phyloP scores from a whole-genome alignment of 2,888 invertebrate genomes.

The Alentia gelatinosa region DNA sequence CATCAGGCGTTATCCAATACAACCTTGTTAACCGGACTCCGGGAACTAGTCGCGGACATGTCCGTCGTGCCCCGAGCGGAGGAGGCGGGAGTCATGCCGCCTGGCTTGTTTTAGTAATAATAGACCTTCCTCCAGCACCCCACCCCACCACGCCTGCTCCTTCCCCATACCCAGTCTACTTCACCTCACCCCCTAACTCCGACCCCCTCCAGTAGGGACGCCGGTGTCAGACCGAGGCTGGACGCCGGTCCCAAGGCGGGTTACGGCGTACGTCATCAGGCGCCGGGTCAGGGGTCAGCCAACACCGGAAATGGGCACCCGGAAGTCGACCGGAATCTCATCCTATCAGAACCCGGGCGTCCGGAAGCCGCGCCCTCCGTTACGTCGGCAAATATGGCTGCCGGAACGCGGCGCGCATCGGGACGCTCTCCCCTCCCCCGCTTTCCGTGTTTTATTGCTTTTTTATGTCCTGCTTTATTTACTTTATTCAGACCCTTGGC shows the following conservation, averaged over 20 bases:
- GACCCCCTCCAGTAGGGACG: too few species aligned
- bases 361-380: slow-evolving; percentile 33
- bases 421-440: neutral
- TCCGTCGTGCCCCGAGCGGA: neutral
- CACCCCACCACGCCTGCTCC: neutral
- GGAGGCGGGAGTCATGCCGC: neutral
- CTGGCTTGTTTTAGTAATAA: neutral
- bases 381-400: slow-evolving; percentile 40
- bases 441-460: neutral
- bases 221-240: neutral
- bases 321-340: slow-evolving; percentile 37
- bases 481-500: neutral
- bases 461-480: neutral
- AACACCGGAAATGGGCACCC: slow-evolving; percentile 38
- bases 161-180: too few species aligned
- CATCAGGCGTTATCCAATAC: slow-evolving; percentile 28
- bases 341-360: slow-evolving; percentile 1
- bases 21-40: slow-evolving; percentile 21
- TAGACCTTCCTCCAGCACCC: neutral
- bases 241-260: neutral
- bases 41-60: neutral
- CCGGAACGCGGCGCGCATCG: neutral
- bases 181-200: neutral
- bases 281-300: slow-evolving; percentile 1
- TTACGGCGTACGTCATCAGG: neutral